Evolutionary conservation across 30 jellyfish, hydroid and myxozoan species (phyloP).

Genomic region (Pelagia noctiluca): DNA sequence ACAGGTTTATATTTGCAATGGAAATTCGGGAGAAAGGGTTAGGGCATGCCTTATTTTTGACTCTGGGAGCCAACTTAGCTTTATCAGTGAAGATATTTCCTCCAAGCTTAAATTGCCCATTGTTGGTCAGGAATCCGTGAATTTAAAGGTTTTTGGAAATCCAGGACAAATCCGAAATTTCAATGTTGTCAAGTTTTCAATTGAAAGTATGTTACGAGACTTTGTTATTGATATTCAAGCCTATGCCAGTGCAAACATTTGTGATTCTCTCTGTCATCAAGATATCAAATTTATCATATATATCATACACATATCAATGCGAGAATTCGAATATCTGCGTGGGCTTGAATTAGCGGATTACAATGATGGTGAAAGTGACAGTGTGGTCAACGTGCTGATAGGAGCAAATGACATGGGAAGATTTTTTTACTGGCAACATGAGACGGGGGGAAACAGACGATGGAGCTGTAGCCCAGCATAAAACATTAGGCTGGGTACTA

Average conservation of each 20-base stretch:
- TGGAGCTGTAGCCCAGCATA: conserved; percentile 21
- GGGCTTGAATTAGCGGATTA: conserved; percentile 24
- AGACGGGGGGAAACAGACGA: conserved; percentile 13
- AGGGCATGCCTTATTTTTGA: conserved; percentile 9
- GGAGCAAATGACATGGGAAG: conserved; percentile 3
- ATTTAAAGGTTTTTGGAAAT: conserved; percentile 3
- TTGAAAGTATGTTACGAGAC: neutral
- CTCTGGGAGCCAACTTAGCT: conserved; percentile 27
- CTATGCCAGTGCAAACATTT: neutral
- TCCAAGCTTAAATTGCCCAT: neutral
- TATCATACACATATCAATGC: too few species aligned
- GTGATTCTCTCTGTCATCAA: neutral
- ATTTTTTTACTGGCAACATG: conserved; percentile 21
- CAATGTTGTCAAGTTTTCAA: neutral
- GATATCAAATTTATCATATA: neutral
- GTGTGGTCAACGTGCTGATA: neutral
- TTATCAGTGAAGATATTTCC: neutral
- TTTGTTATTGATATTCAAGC: conserved; percentile 4
- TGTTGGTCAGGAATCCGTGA: neutral
- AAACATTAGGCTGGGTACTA: conserved; percentile 20
- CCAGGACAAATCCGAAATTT: neutral
- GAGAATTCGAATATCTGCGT: conserved; percentile 5
- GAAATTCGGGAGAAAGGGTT: conserved; percentile 5
- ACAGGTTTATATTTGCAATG: conserved; percentile 7
- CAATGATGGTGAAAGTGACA: conserved; percentile 9